Conservation (phyloP, 2,113 vertebrate species). For the Plestiodon gilberti region DNA sequence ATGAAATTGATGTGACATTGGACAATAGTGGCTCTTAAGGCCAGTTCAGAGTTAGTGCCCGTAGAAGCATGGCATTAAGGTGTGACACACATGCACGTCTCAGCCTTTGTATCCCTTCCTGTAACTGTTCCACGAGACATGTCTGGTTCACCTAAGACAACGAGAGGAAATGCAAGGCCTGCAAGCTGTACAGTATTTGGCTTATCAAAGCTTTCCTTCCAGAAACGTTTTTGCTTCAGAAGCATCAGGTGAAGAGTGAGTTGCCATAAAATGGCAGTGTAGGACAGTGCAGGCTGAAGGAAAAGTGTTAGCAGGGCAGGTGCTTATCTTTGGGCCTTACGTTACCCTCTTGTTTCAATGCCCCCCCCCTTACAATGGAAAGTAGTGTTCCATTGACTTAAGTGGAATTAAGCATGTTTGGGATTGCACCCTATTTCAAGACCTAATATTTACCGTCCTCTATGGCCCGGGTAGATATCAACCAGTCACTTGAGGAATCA, state of each 20-base stretch:
- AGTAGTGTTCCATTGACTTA: too few species aligned
- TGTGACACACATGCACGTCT: background rate
- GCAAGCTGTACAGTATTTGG: background rate
- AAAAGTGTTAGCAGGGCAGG: background rate
- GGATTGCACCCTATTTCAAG: background rate
- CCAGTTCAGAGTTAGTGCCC: background rate
- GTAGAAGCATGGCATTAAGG: background rate
- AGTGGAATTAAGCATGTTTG: background rate
- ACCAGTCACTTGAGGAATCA: background rate
- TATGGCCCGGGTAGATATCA: background rate
- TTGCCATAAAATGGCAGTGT: background rate
- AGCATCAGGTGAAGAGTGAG: background rate
- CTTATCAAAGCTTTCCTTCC: background rate
- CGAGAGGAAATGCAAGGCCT: too few species aligned
- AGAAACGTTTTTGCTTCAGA: background rate
- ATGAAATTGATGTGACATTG: background rate
- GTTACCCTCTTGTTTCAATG: too few species aligned
- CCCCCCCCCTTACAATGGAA: too few species aligned
- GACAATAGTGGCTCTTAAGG: background rate
- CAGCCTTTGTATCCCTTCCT: background rate
- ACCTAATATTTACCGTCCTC: background rate
- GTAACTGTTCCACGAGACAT: background rate
- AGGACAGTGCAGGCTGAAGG: background rate
- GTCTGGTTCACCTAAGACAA: background rate
- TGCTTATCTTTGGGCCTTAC: background rate